Percentiles rank a stretch among this genome's conserved stretches.
These are phyloP conservation scores for Sycophila texana DNA, from an alignment of 2,888 invertebrate species.

Conservation along the genomic window DNA sequence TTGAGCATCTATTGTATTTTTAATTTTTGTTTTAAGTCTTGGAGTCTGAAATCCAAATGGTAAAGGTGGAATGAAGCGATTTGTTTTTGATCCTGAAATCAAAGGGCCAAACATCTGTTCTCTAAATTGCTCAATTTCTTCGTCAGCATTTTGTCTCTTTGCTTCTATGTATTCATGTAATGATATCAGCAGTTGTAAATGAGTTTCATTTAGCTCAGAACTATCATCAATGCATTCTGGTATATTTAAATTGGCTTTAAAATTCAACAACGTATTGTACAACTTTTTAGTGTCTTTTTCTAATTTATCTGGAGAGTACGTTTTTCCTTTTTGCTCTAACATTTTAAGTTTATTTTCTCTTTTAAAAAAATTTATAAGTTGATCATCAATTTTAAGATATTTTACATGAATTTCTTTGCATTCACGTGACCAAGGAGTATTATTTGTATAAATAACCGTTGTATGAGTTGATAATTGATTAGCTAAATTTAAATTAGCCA, in stretches of 20 bases:
- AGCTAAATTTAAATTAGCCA: too few relatives aligned
- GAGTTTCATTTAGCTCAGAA: slow-evolving; percentile 58
- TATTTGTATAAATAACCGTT: slow-evolving; percentile 43
- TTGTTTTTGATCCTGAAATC: neutral
- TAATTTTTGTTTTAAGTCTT: slow-evolving; percentile 24
- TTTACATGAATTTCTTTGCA: slow-evolving; percentile 52
- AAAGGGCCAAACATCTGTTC: slow-evolving; percentile 63
- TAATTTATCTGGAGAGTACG: slow-evolving; percentile 70
- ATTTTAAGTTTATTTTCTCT: slow-evolving; percentile 30
- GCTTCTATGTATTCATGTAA: slow-evolving; percentile 27
- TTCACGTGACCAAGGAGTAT: slow-evolving; percentile 53
- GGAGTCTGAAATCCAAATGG: slow-evolving; percentile 60
- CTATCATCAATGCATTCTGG: slow-evolving; percentile 59
- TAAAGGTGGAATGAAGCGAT: slow-evolving; percentile 64
- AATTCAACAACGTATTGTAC: slow-evolving; percentile 69
- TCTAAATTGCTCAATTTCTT: slow-evolving; percentile 58
- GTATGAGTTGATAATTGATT: slow-evolving; percentile 24
- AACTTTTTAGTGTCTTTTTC: slow-evolving; percentile 73
- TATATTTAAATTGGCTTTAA: slow-evolving; percentile 64
- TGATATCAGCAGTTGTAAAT: slow-evolving; percentile 64
- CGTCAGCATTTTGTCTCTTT: neutral
- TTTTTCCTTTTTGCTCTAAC: slow-evolving; percentile 73
- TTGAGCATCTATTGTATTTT: slow-evolving; percentile 32
- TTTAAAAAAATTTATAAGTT: slow-evolving; percentile 65
- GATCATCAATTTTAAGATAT: slow-evolving; percentile 62